These are phyloP conservation scores for Calephelis nemesis DNA, from an alignment of 1,140 invertebrate genomes.

Conservation along the genomic window DNA sequence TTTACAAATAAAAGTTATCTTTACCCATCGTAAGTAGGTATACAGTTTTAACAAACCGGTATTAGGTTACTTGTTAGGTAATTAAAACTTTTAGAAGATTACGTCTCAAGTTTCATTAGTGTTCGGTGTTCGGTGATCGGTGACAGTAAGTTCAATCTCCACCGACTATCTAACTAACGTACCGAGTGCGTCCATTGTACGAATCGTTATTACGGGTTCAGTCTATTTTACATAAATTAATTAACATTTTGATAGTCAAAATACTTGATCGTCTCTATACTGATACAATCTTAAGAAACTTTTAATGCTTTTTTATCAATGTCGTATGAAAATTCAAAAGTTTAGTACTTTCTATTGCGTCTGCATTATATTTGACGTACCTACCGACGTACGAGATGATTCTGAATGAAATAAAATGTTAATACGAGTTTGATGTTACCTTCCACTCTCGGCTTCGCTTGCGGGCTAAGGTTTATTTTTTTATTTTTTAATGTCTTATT, in stretches of 20 bases:
- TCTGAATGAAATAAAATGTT: no score
- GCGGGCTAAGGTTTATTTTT: no score
- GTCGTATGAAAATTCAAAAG: not conserved
- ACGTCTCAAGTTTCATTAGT: slow-evolving; percentile 43
- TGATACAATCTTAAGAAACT: not conserved
- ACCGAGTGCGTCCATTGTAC: slow-evolving; percentile 3
- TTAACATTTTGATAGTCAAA: slow-evolving; percentile 6
- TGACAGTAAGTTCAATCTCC: slow-evolving; percentile 39
- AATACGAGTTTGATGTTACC: no score
- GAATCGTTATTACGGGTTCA: slow-evolving; percentile 2
- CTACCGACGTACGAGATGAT: no score
- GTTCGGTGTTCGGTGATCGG: slow-evolving; percentile 37
- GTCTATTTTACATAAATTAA: slow-evolving; percentile 14
- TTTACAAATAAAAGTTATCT: no score
- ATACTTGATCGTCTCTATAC: slow-evolving; percentile 1
- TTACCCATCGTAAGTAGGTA: no score
- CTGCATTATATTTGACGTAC: not conserved
- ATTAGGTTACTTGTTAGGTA: slow-evolving; percentile 26
- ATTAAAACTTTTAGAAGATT: slow-evolving; percentile 28
- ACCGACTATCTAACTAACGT: slow-evolving; percentile 21
- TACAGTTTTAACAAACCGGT: slow-evolving; percentile 2
- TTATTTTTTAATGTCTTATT: no score
- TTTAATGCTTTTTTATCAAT: slow-evolving; percentile 6
- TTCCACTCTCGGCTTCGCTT: no score
- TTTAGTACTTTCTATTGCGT: not conserved